Evolutionary conservation across 2,113 vertebrate genomes (phyloP).

Genomic region (Zingel zingel): DNA sequence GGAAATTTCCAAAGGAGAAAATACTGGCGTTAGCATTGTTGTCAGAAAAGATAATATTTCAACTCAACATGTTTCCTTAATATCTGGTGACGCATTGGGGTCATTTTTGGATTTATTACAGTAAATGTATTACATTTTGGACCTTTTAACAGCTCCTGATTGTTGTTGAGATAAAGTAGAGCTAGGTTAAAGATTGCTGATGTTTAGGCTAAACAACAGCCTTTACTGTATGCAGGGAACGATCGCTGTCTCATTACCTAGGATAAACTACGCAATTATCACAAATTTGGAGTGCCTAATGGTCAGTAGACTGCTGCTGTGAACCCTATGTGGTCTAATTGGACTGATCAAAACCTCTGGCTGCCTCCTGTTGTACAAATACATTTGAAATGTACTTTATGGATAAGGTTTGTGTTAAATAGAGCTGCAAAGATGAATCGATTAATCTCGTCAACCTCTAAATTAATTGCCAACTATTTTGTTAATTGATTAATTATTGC

Average conservation of each 20-base stretch:
- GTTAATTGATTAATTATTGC: no score
- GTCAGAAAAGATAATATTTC: no score
- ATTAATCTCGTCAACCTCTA: no score
- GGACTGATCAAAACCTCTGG: background rate
- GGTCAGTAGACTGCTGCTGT: background rate
- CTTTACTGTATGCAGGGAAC: background rate
- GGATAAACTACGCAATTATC: background rate
- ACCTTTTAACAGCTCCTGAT: background rate
- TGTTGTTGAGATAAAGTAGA: conserved; percentile 2
- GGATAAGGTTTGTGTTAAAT: background rate
- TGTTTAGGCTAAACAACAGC: background rate
- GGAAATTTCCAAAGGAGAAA: no score
- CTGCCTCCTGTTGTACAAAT: background rate
- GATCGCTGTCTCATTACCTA: background rate
- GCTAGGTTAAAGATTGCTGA: background rate
- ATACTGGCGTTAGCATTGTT: no score
- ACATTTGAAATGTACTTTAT: background rate
- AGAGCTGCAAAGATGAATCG: no score
- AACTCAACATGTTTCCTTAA: no score
- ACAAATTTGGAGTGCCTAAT: background rate
- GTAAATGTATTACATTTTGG: no score
- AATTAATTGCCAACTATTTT: no score
- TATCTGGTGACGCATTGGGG: no score
- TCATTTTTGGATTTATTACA: no score
- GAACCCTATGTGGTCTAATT: background rate